Base-by-base conservation (phyloP, 2,888 invertebrate species). In the Alsophila aescularia region DNA sequence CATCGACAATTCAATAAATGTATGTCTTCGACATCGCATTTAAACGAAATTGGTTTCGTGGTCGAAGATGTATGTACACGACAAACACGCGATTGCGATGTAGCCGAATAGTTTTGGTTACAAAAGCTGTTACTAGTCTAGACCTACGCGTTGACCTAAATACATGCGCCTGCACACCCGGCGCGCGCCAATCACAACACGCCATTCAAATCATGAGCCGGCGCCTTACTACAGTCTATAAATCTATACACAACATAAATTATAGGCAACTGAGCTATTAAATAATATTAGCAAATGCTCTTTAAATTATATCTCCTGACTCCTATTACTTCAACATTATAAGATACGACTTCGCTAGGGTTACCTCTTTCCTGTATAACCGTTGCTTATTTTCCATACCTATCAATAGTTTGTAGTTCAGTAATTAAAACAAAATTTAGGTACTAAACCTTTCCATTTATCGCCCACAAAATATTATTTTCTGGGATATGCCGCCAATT, bases 81-180 rank as follows among this genome's bases (percentile, higher is more conserved):
- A 40, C 40, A 36, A 49, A 41, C 43, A 52, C 32, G 39, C 40
- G 41, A 60, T 61, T 60, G 54, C 58, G 54, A 53, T 53, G 56
- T 60, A 63, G 56, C 62, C 65, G 61, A 62, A 60, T 64, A 62
- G 55, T 62, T 67, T 69, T n/a, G 63, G 67, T 69, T 74, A 73
- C 77, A 77, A 75, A 77, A 73, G 75, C 74, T 76, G 80, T 82
- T 77, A 70, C 80, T 84, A 82, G 82, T 80, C 81, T 78, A 84
- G 77, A 77, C 88, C 89, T 84, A 89, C 88, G 83, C 85, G 75
- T 74, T 86, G 90, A 88, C 90, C 90, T 79, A 90, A 83, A 90
- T 90, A 79, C 69, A 68, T 64, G 82, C 83, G 85, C 79, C 83
- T 72, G 87, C 85, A 79, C 79, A 81, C 75, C 83, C 81, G 85